phyloP scores from a whole-genome alignment of 2,797 vertebrate species.

The Adrianichthys oophorus region DNA sequence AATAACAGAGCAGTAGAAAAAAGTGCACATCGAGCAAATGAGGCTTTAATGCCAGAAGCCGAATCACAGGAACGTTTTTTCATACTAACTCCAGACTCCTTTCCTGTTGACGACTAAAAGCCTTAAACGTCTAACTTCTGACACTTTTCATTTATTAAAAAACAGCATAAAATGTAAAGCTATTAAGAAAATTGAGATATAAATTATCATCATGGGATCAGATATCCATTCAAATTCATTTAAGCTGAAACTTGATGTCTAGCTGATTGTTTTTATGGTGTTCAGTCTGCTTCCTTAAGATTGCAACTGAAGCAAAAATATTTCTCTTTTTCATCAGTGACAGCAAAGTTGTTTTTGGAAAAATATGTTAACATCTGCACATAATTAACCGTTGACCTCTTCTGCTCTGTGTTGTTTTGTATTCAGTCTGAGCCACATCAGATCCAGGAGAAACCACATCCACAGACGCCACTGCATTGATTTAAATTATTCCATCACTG shows the following conservation, averaged over 20 bases:
- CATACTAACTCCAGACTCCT: not conserved
- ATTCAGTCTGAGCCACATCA: slow-evolving; percentile 39
- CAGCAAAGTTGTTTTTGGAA: no score
- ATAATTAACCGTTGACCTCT: slow-evolving; percentile 1
- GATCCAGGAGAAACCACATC: slow-evolving; percentile 53
- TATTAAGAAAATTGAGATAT: slow-evolving; percentile 8
- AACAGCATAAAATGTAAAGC: slow-evolving; percentile 8
- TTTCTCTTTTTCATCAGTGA: not conserved
- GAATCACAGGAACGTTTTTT: no score
- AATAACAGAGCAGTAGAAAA: slow-evolving; percentile 30
- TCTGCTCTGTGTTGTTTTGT: slow-evolving; percentile 6
- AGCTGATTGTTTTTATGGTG: not conserved
- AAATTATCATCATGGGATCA: not conserved
- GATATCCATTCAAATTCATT: slow-evolving; percentile 18
- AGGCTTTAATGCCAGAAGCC: slow-evolving; percentile 41
- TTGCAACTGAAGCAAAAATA: not conserved
- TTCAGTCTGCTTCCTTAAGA: not conserved
- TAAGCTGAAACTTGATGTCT: slow-evolving; percentile 5
- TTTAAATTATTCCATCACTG: slow-evolving; percentile 72
- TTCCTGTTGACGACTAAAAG: not conserved
- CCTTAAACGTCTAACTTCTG: no score
- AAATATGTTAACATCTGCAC: slow-evolving; percentile 2
- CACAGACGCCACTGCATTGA: slow-evolving; percentile 59
- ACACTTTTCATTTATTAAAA: no score
- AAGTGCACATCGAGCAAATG: slow-evolving; percentile 52